A percentile compares a stretch with the other conserved stretches of the same genome.
phyloP scores from a whole-genome alignment of 2,888 invertebrate species.

The Chalcosyrphus nemorum region DNA sequence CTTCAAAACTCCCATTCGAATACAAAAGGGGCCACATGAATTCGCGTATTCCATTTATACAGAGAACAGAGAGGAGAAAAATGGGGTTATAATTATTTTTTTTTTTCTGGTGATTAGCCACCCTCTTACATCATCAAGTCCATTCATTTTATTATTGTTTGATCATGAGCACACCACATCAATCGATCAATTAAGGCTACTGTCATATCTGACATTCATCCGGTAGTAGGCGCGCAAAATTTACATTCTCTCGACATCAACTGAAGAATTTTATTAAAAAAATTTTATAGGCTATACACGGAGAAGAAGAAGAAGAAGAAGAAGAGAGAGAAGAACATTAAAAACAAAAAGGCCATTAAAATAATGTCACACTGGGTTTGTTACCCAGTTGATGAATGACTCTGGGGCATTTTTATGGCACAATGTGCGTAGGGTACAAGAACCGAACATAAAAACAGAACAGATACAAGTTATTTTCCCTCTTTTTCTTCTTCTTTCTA shows the following conservation, averaged over 20 bases:
- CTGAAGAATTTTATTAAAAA: constrained; percentile 36
- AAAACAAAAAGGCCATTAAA: constrained; percentile 69
- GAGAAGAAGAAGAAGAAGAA: background rate
- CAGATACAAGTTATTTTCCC: constrained; percentile 24
- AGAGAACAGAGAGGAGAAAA: background rate
- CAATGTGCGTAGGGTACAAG: constrained; percentile 58
- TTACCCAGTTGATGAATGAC: constrained; percentile 72
- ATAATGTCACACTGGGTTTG: constrained; percentile 68
- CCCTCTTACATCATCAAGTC: constrained; percentile 63
- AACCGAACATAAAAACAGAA: constrained; percentile 38
- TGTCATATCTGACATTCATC: constrained; percentile 66
- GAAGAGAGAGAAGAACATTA: constrained; percentile 37
- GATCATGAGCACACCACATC: constrained; percentile 23
- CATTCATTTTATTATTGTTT: constrained; percentile 39
- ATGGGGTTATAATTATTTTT: constrained; percentile 61
- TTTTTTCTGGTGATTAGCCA: constrained; percentile 68
- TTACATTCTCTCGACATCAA: constrained; percentile 35
- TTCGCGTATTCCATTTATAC: constrained; percentile 44
- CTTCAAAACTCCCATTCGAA: constrained; percentile 47
- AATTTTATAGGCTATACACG: constrained; percentile 24
- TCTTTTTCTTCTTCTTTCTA: background rate
- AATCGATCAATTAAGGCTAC: constrained; percentile 64
- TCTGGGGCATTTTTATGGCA: constrained; percentile 71
- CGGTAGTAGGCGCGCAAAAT: constrained; percentile 27
- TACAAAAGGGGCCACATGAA: constrained; percentile 31